Evolutionary conservation across 2,113 vertebrate species (phyloP).

Genomic region (Oostethus manadensis): DNA sequence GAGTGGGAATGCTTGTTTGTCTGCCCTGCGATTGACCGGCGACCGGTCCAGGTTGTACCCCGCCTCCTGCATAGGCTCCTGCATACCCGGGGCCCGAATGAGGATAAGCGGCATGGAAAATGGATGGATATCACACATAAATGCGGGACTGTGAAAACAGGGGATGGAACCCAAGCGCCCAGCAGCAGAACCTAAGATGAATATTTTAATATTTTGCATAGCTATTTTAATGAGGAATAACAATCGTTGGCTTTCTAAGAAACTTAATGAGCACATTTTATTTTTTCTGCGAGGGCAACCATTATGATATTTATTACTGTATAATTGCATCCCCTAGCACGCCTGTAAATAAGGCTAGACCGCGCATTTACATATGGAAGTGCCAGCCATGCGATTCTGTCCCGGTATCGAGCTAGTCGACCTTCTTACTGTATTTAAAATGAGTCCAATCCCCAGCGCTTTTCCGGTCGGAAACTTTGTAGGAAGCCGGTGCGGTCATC

Average conservation of each 20-base stretch:
- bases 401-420: not conserved
- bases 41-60: no score
- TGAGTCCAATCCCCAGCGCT: not conserved
- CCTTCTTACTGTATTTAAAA: not conserved
- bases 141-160: not conserved
- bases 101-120: no score
- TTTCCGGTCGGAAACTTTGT: not conserved
- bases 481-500: not conserved
- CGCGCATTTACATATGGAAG: not conserved
- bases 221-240: conserved; percentile 1
- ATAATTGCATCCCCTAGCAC: conserved; percentile 7
- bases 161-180: not conserved
- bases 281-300: not conserved
- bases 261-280: conserved; percentile 10
- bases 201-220: conserved; percentile 2
- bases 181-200: conserved; percentile 1
- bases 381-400: not conserved
- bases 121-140: no score
- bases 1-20: no score
- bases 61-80: no score
- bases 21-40: no score
- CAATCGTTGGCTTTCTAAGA: conserved; percentile 1
- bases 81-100: no score
- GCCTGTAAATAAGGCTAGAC: not conserved
- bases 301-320: conserved; percentile 3